Evolutionary conservation across 2,113 vertebrate genomes (phyloP), one percentile per base, ranked within the genome.

Genomic region (Callaeas wilsoni): DNA sequence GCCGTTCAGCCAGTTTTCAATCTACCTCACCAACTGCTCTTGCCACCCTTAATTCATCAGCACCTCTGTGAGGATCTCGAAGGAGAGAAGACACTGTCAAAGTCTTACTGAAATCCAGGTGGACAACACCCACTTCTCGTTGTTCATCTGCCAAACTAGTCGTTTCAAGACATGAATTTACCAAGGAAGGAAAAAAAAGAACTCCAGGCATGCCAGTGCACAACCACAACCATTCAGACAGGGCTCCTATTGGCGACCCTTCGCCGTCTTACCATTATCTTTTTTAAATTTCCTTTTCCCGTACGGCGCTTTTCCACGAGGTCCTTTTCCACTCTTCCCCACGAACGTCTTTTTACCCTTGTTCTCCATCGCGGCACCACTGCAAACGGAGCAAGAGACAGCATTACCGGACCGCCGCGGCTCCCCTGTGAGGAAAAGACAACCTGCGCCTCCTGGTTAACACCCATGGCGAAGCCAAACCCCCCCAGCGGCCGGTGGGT

Each of bases 231-330:
- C 8, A 15, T 7, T 29, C 17, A 33, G 10, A 1, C 25, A 30
- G 3, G 1, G 8, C 14, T 15, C 29, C 29, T 9, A 2, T 0
- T 3, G 21, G 46, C 16, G 6, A 37, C 15, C 6, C 17, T 20
- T 39, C 42, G 4, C 7, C 9, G 29, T 47, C 96, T 97, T 92
- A 97, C 97, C 97, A 12, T 69, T 94, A 76, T 69, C 96, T 78
- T 97, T 98, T 69, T 89, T 97, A 93, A 98, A 96, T 23, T 44
- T 97, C 21, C 44, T 91, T 74, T 94, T 98, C 19, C 90, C 97
- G 4, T 32, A 92, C 7, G 74, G 83, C 14, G 18, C 44, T 88
- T 95, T 98, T 21, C 92, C 97, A 55, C 55, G 95, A 47, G 84
- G 57, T 3, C 59, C 37, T 90, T 89, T 97, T 47, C 93, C 74